phyloP scores from a whole-genome alignment of 2,797 vertebrate genomes.

The Alosa sapidissima region DNA sequence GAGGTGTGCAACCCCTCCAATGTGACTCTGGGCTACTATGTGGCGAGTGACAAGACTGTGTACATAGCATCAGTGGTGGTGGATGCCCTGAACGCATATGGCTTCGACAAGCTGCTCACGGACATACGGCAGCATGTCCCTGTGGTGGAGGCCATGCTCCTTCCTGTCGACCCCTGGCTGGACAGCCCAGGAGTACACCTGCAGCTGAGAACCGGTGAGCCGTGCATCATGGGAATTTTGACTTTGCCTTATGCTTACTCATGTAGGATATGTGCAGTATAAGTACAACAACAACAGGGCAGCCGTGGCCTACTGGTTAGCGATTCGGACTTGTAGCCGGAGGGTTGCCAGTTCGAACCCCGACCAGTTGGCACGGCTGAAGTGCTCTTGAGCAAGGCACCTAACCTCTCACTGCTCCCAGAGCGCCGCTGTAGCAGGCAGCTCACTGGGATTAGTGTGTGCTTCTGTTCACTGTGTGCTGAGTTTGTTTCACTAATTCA shows the following conservation, averaged over 20 bases:
- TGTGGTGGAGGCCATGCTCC: slow-evolving; percentile 80
- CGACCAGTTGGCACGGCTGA: too few relatives aligned
- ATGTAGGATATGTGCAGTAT: not conserved
- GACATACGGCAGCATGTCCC: slow-evolving; percentile 85
- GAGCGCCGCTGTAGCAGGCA: too few relatives aligned
- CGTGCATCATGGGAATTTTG: not conserved
- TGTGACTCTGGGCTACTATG: slow-evolving; percentile 88
- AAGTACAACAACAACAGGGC: not conserved
- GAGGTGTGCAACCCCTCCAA: slow-evolving; percentile 79
- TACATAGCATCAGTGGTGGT: slow-evolving; percentile 82
- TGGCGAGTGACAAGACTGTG: slow-evolving; percentile 77
- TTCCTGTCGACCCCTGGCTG: slow-evolving; percentile 84
- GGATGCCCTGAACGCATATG: slow-evolving; percentile 80
- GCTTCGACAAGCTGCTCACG: slow-evolving; percentile 81
- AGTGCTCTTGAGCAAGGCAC: too few relatives aligned
- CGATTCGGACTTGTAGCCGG: too few relatives aligned
- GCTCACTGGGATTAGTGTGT: too few relatives aligned
- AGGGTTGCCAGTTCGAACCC: too few relatives aligned
- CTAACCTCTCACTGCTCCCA: too few relatives aligned
- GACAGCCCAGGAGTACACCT: slow-evolving; percentile 79
- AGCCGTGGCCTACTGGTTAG: too few relatives aligned
- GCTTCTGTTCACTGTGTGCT: too few relatives aligned
- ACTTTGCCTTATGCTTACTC: not conserved
- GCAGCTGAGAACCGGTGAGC: slow-evolving; percentile 90
- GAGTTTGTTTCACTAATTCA: too few relatives aligned